Conservation (phyloP, 2,888 invertebrate species). For the Emesis castigata region DNA sequence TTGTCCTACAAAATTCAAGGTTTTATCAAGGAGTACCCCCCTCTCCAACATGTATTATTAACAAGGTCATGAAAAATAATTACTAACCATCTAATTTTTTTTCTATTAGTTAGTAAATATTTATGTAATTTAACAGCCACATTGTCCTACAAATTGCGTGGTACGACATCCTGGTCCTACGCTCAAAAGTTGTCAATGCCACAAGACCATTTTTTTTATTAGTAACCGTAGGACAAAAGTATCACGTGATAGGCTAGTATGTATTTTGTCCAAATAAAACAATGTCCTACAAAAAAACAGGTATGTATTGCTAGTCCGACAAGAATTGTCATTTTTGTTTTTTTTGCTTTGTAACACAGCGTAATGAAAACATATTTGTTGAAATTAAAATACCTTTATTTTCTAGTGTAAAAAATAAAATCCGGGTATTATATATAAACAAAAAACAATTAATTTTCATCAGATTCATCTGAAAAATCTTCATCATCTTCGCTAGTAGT, state of each 20-base stretch:
- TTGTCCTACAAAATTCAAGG: no score
- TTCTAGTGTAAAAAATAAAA: neutral
- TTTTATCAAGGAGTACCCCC: no score
- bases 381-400: neutral
- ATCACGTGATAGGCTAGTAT: slow-evolving; percentile 35
- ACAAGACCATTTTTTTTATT: slow-evolving; percentile 38
- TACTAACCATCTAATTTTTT: neutral
- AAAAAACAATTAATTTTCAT: neutral
- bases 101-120: slow-evolving; percentile 2
- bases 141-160: no score
- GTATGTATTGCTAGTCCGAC: slow-evolving; percentile 34
- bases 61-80: no score
- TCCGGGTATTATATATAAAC: neutral
- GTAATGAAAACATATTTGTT: neutral
- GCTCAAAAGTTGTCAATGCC: slow-evolving; percentile 36
- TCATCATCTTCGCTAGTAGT: neutral
- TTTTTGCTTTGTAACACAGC: neutral
- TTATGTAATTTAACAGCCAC: no score
- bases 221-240: slow-evolving; percentile 44
- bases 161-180: slow-evolving; percentile 38
- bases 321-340: slow-evolving; percentile 35
- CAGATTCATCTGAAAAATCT: neutral
- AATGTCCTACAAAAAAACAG: slow-evolving; percentile 36
- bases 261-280: slow-evolving; percentile 37
- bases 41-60: no score